Evolutionary conservation across 2,113 vertebrate genomes (phyloP).

Genomic region (Chloroceryle aenea): DNA sequence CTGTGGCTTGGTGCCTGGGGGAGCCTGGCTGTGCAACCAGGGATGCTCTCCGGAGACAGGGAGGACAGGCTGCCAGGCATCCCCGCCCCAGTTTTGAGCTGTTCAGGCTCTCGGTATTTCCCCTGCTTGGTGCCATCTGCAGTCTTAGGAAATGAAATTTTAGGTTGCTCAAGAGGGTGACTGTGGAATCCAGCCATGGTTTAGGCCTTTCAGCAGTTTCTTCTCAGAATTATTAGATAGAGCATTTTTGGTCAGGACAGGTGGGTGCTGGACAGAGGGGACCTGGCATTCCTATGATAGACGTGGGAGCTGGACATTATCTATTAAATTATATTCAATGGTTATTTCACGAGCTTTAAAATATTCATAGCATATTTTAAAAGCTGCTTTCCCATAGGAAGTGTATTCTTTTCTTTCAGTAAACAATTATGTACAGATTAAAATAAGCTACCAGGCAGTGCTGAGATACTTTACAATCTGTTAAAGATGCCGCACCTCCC

Average conservation of each 20-base stretch:
- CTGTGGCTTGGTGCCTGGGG: not conserved
- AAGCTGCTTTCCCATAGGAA: not conserved
- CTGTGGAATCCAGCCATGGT: not conserved
- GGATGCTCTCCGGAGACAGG: not conserved
- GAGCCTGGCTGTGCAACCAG: fast-evolving
- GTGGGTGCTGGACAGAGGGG: not conserved
- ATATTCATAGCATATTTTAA: not conserved
- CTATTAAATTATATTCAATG: not conserved
- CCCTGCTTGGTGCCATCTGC: not conserved
- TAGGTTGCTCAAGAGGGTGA: not conserved
- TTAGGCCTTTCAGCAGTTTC: not conserved
- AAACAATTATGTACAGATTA: not conserved
- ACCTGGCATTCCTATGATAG: not conserved
- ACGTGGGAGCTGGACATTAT: not conserved
- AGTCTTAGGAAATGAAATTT: not conserved
- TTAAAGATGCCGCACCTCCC: not conserved
- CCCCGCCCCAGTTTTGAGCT: not conserved
- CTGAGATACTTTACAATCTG: not conserved
- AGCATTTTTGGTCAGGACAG: not conserved
- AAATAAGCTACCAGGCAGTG: not conserved
- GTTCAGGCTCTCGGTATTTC: not conserved
- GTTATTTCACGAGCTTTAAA: not conserved
- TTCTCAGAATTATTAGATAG: not conserved
- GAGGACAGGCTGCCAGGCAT: not conserved
- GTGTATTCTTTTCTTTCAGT: not conserved